Conservation (phyloP, 2,888 invertebrate species). For the Peribatodes rhomboidaria region DNA sequence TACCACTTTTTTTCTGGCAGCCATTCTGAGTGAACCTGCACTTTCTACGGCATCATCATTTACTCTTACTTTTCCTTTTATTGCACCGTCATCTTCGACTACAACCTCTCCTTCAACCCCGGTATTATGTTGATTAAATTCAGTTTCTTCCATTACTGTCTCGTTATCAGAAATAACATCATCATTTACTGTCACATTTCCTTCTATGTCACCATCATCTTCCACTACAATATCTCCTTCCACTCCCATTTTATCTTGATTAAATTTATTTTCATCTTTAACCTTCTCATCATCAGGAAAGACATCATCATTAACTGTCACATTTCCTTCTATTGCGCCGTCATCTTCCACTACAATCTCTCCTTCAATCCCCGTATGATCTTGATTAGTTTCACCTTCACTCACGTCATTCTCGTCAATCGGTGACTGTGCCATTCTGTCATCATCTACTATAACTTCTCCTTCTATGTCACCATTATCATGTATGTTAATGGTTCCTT, state of each 20-base stretch:
- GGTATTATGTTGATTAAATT: neutral
- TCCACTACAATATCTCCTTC: neutral
- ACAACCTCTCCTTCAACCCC: neutral
- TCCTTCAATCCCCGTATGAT: neutral
- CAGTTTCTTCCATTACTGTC: too few relatives aligned
- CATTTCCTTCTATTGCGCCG: neutral
- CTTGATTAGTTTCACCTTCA: neutral
- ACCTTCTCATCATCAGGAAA: too few relatives aligned
- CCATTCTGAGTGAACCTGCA: too few relatives aligned
- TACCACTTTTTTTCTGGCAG: too few relatives aligned
- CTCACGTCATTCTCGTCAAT: neutral
- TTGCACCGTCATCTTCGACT: neutral
- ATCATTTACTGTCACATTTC: neutral
- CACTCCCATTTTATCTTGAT: neutral
- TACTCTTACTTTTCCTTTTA: neutral
- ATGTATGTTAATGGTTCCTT: conserved; percentile 6
- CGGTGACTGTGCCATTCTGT: neutral
- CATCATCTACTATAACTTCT: conserved; percentile 2
- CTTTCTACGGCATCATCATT: neutral
- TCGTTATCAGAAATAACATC: too few relatives aligned
- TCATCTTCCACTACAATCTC: neutral
- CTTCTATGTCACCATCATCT: neutral
- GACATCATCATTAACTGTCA: neutral
- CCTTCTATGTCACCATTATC: conserved; percentile 1
- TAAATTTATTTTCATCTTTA: neutral